Percentiles rank a stretch among this genome's conserved stretches.
Evolutionary conservation across 2,888 invertebrate species (phyloP).

Genomic region (Apoda limacodes): DNA sequence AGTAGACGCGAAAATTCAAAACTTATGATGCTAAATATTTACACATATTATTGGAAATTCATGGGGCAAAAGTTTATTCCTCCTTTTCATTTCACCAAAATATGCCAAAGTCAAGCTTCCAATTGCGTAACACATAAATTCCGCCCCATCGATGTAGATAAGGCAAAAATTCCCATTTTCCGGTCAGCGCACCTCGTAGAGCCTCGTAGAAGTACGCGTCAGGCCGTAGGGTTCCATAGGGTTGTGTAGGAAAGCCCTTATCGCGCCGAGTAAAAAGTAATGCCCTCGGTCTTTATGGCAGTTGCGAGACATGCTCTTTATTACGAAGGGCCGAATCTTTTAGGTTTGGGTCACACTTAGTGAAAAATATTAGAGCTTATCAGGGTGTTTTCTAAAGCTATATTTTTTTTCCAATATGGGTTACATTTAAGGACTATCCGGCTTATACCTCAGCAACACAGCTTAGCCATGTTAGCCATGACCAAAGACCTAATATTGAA

Average conservation of each 20-base stretch:
- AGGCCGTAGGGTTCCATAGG: slow-evolving; percentile 15
- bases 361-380: no score
- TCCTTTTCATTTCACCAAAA: no score
- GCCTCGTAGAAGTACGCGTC: slow-evolving; percentile 38
- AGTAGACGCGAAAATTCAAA: no score
- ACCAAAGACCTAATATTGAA: no score
- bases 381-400: no score
- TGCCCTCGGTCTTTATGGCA: slow-evolving; percentile 65
- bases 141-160: slow-evolving; percentile 18
- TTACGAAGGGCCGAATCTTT: slow-evolving; percentile 46
- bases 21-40: no score
- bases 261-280: slow-evolving; percentile 66
- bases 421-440: no score
- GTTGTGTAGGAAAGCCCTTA: slow-evolving; percentile 42
- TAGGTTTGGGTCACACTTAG: slow-evolving; percentile 24
- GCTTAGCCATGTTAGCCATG: no score
- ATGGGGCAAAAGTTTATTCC: no score
- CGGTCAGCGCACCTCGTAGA: slow-evolving; percentile 35
- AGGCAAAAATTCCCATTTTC: slow-evolving; percentile 37
- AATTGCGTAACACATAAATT: background rate
- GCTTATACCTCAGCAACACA: no score
- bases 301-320: slow-evolving; percentile 67
- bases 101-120: slow-evolving; percentile 1
- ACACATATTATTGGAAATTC: no score
- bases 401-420: no score